Base-by-base conservation (phyloP, 2,797 vertebrate genomes). In the Sylvilagus floridanus region DNA sequence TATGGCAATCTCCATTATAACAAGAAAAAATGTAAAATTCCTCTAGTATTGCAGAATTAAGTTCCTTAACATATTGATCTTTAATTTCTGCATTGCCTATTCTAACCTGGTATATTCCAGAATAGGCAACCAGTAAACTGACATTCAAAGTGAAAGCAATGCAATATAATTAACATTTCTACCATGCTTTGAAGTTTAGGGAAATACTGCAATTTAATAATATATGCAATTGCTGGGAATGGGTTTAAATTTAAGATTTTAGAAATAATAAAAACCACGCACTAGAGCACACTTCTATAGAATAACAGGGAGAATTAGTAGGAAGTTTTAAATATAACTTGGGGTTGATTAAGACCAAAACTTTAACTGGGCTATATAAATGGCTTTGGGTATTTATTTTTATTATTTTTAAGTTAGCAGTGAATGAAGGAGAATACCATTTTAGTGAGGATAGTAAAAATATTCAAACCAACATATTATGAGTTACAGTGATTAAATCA, bases 181-280 rank as follows among this genome's bases (percentile, higher is more conserved):
- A 22, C 24, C 10, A 63, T 52, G 52, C 35, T 90, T 71, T 72
- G 3, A 24, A 14, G 0, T 75, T 86, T 75, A 86, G 52, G 30
- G 88, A 85, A 75, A 68, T 4, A 73, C 60, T 52, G 87, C 3
- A 92, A 60, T 90, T 68, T 91, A 72, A 68, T 1, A 92, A 28
- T 24, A 69, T n/a, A 50, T 62, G 42, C 30, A 92, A 22, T 78
- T 54, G 17, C n/a, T 77, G n/a, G 17, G 19, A 88, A 3, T 13
- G 57, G 6, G 7, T 17, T 76, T 42, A 57, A 66, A 84, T 26
- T 57, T 78, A 6, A 82, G 50, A 87, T 30, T 60, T 81, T 95
- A 95, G 72, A 2, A 88, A 83, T 17, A 90, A 71, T 9, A 79
- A 85, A 19, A 71, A 1, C 42, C 50, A 54, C 26, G 16, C 7